Percentiles rank a stretch among this genome's conserved stretches.
phyloP scores from a whole-genome alignment of 2,113 vertebrate species.

The Sprattus sprattus region DNA sequence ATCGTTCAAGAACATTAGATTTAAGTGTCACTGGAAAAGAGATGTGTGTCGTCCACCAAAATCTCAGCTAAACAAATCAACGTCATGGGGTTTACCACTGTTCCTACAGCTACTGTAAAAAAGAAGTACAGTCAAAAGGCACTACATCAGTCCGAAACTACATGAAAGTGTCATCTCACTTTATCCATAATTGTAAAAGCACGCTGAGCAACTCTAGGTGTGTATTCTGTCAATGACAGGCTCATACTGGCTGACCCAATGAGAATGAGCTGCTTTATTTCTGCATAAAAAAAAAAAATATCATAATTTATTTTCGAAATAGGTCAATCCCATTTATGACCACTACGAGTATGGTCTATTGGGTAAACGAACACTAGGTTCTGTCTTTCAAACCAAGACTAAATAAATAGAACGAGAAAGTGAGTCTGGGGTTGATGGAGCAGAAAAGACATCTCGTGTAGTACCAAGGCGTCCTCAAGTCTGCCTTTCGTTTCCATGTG shows the following conservation, averaged over 20 bases:
- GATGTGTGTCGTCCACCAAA: neutral
- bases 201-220: neutral
- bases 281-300: neutral
- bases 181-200: neutral
- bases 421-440: neutral
- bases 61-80: constrained; percentile 5
- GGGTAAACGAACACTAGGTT: neutral
- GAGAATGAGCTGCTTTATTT: neutral
- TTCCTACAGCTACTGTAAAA: neutral
- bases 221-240: neutral
- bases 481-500: neutral
- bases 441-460: neutral
- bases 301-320: constrained; percentile 3
- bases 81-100: neutral
- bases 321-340: neutral
- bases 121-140: neutral
- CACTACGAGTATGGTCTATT: neutral
- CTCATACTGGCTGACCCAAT: neutral
- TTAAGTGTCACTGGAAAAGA: neutral
- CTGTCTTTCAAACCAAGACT: neutral
- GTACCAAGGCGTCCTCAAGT: constrained; percentile 1
- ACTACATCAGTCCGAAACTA: neutral
- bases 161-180: neutral
- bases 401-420: neutral
- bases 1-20: neutral